These are phyloP conservation scores for Hippocampus abdominalis DNA, from an alignment of 2,113 vertebrate genomes.

Conservation along the genomic window DNA sequence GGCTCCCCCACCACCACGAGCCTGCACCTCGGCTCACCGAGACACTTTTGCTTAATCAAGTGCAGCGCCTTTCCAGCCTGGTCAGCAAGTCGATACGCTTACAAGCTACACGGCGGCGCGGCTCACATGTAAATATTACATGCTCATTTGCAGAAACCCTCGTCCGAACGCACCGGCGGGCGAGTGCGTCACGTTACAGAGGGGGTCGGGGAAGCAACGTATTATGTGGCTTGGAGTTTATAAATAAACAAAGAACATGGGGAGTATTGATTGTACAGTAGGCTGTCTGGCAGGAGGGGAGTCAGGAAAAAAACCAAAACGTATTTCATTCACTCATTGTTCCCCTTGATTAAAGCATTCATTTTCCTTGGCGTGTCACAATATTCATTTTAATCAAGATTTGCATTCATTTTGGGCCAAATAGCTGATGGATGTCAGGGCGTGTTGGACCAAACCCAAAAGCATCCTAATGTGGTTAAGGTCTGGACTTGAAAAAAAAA, in stretches of 20 bases:
- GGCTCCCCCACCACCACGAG: slow-evolving; percentile 7
- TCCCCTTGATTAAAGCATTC: neutral
- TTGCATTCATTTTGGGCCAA: neutral
- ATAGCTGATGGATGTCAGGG: neutral
- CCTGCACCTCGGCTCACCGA: slow-evolving; percentile 10
- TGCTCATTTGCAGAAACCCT: slow-evolving; percentile 54
- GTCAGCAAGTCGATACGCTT: slow-evolving; percentile 59
- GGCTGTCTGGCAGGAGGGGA: neutral
- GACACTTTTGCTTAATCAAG: slow-evolving; percentile 52
- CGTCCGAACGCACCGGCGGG: slow-evolving; percentile 14
- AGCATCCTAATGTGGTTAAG: neutral
- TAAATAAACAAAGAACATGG: neutral
- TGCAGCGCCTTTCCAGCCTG: slow-evolving; percentile 44
- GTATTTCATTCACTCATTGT: neutral
- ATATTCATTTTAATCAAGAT: neutral
- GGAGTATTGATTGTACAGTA: neutral
- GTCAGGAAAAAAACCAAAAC: neutral
- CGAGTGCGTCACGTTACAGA: slow-evolving; percentile 14
- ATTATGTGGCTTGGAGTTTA: neutral
- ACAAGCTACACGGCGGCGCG: slow-evolving; percentile 46
- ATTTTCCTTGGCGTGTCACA: neutral
- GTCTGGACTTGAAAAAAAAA: neutral
- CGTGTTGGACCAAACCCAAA: neutral
- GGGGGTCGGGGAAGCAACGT: neutral
- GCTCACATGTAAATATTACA: slow-evolving; percentile 58